Conservation (phyloP, 64 coral and sea anemone species). For the Montipora capricornis region DNA sequence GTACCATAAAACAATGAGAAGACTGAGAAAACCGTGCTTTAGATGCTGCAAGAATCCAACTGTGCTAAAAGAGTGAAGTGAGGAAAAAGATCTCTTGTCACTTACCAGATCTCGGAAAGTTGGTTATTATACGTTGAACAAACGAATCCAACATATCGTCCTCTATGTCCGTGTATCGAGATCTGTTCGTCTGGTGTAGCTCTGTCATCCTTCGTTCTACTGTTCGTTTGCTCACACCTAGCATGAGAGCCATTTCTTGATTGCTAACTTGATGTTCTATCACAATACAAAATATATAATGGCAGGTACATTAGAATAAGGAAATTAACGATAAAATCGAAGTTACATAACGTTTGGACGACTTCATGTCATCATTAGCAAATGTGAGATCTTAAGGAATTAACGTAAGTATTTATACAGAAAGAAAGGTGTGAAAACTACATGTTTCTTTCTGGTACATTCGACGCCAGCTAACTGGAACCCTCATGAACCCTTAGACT, state of each 20-base stretch:
- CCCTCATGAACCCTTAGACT: too few species aligned
- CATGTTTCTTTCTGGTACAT: too few species aligned
- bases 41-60: neutral
- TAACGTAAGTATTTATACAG: too few species aligned
- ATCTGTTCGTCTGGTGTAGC: slow-evolving; percentile 35
- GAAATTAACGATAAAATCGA: neutral
- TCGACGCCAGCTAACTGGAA: too few species aligned
- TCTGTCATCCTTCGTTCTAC: slow-evolving; percentile 59
- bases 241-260: slow-evolving; percentile 71
- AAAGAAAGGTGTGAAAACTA: too few species aligned
- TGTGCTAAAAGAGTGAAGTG: too few species aligned
- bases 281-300: neutral
- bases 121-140: neutral
- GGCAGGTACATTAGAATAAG: neutral
- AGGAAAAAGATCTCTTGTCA: too few species aligned
- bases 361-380: too few species aligned
- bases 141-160: slow-evolving; percentile 66
- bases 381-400: too few species aligned
- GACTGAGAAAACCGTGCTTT: neutral
- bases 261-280: slow-evolving; percentile 71
- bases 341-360: neutral
- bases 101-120: too few species aligned
- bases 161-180: slow-evolving; percentile 56
- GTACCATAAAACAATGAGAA: neutral
- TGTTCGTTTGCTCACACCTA: slow-evolving; percentile 70